phyloP scores from a whole-genome alignment of 2,888 invertebrate genomes.

The Nasonia oneida region DNA sequence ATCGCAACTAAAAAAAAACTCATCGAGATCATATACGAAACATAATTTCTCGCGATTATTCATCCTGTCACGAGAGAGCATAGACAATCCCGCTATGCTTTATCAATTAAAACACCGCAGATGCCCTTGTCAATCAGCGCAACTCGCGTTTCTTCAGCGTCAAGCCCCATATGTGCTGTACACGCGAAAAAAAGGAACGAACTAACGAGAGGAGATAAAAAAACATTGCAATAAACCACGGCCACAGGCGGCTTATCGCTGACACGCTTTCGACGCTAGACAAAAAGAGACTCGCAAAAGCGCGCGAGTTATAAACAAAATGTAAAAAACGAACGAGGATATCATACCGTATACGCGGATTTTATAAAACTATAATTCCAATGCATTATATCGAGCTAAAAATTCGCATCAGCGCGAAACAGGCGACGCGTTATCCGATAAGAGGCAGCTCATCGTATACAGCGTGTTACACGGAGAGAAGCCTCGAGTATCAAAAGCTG shows the following conservation, averaged over 20 bases:
- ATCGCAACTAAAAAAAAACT: not conserved
- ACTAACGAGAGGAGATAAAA: conserved; percentile 4
- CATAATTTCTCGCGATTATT: not conserved
- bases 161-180: not conserved
- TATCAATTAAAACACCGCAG: conserved; percentile 37
- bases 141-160: not conserved
- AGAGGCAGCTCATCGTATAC: not conserved
- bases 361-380: too few relatives aligned
- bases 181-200: not conserved
- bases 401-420: not conserved
- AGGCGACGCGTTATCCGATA: not conserved
- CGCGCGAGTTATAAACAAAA: conserved; percentile 1
- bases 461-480: too few relatives aligned
- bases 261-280: conserved; percentile 15
- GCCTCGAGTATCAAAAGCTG: conserved; percentile 4
- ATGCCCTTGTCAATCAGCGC: conserved; percentile 43
- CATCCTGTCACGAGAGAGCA: not conserved
- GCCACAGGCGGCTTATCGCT: conserved; percentile 1
- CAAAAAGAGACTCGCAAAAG: not conserved
- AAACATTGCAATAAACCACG: conserved; percentile 29
- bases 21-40: not conserved
- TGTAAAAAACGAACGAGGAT: not conserved
- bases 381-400: too few relatives aligned
- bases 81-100: not conserved
- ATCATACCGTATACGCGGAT: not conserved